A percentile compares a stretch with the other conserved stretches of the same genome.
phyloP scores from a whole-genome alignment of 2,113 vertebrate genomes.

The Corvus hawaiiensis region DNA sequence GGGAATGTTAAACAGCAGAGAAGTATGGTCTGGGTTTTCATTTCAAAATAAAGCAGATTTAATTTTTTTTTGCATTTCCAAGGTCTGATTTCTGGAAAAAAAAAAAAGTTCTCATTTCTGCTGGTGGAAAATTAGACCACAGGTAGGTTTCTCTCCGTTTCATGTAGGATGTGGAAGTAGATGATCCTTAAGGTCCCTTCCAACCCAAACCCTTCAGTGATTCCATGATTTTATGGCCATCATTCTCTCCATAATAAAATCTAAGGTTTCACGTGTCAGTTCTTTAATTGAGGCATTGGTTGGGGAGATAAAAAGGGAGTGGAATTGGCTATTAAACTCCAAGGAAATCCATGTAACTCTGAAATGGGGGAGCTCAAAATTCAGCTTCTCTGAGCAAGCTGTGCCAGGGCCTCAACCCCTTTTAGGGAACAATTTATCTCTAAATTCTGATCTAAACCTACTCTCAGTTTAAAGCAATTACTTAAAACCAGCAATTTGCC shows the following conservation, averaged over 20 bases:
- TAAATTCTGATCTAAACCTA: background rate
- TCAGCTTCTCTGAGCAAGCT: background rate
- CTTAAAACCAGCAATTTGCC: background rate
- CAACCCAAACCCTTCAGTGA: background rate
- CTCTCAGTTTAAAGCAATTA: background rate
- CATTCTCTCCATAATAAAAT: background rate
- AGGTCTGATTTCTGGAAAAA: background rate
- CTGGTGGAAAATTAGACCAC: background rate
- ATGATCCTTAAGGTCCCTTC: background rate
- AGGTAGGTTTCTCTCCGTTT: background rate
- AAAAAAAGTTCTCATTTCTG: background rate
- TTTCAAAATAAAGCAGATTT: background rate
- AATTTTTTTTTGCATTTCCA: background rate
- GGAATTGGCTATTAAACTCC: background rate
- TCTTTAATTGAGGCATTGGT: background rate
- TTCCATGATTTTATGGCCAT: background rate
- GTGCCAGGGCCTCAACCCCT: background rate
- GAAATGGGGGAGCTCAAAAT: background rate
- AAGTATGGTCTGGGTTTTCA: background rate
- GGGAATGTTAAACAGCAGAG: background rate
- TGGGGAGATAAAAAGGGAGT: background rate
- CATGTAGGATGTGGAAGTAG: fast-evolving
- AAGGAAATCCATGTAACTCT: background rate
- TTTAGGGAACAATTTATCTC: background rate
- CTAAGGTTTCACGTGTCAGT: background rate